Evolutionary conservation across 2,113 vertebrate species (phyloP).

Genomic region (Vidua chalybeata): DNA sequence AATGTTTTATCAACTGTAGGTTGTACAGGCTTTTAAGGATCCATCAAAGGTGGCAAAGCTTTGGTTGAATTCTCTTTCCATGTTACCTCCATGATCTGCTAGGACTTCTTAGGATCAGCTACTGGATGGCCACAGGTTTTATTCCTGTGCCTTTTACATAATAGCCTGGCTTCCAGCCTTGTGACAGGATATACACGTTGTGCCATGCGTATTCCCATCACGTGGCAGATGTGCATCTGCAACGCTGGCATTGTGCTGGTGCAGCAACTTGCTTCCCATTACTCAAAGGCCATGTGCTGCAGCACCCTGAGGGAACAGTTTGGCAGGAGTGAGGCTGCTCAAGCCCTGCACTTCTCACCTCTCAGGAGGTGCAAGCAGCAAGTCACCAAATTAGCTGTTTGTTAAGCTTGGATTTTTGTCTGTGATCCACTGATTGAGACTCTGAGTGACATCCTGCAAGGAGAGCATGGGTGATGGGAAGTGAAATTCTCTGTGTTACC

Average conservation of each 20-base stretch:
- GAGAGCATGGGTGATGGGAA: background rate
- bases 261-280: background rate
- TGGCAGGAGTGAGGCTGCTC: background rate
- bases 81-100: background rate
- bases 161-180: background rate
- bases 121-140: background rate
- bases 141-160: background rate
- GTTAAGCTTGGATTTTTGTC: background rate
- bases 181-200: accelerated
- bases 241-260: accelerated
- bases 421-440: background rate
- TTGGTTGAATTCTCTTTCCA: background rate
- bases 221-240: background rate
- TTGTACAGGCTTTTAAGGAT: background rate
- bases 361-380: background rate
- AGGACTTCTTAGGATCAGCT: background rate
- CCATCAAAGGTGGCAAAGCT: background rate
- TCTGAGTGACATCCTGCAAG: background rate
- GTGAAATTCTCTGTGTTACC: background rate
- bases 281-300: background rate
- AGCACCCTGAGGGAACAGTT: background rate
- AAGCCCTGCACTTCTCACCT: background rate
- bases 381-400: background rate
- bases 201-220: background rate
- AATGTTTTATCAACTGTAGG: background rate